Evolutionary conservation across 2,888 invertebrate species (phyloP).

Genomic region (Agrilus cyanescens): DNA sequence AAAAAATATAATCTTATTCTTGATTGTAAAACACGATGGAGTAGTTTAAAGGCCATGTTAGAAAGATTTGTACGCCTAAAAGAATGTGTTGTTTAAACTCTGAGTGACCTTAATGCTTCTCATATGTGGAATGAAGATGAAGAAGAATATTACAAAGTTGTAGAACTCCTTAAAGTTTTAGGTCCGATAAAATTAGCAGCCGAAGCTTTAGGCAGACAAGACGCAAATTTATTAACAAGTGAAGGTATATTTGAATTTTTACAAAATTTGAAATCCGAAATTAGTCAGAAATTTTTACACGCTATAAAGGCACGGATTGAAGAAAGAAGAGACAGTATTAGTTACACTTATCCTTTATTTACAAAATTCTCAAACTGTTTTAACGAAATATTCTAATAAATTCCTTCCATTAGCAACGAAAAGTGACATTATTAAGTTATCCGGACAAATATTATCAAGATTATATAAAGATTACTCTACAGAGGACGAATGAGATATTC

Average conservation of each 20-base stretch:
- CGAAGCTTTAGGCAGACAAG: slow-evolving; percentile 1
- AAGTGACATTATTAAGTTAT: background rate
- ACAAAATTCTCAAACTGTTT: background rate
- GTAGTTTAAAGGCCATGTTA: slow-evolving; percentile 10
- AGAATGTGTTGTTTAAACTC: slow-evolving; percentile 6
- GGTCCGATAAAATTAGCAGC: slow-evolving; percentile 6
- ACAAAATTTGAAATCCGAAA: slow-evolving; percentile 8
- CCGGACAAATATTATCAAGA: background rate
- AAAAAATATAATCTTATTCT: slow-evolving; percentile 8
- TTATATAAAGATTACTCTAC: background rate
- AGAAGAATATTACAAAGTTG: slow-evolving; percentile 5
- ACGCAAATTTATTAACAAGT: slow-evolving; percentile 10
- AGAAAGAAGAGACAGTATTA: background rate
- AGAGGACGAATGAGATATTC: background rate
- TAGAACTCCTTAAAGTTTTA: slow-evolving; percentile 6
- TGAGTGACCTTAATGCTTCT: slow-evolving; percentile 9
- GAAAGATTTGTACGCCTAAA: slow-evolving; percentile 8
- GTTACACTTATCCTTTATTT: too few species aligned
- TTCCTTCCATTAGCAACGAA: background rate
- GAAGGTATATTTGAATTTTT: slow-evolving; percentile 12
- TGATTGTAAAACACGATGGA: slow-evolving; percentile 12
- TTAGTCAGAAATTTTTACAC: slow-evolving; percentile 6
- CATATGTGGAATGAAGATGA: slow-evolving; percentile 8
- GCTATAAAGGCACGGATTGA: slow-evolving; percentile 3
- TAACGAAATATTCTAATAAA: background rate